Evolutionary conservation across 2,888 invertebrate genomes (phyloP).

Genomic region (Oscheius sp.): DNA sequence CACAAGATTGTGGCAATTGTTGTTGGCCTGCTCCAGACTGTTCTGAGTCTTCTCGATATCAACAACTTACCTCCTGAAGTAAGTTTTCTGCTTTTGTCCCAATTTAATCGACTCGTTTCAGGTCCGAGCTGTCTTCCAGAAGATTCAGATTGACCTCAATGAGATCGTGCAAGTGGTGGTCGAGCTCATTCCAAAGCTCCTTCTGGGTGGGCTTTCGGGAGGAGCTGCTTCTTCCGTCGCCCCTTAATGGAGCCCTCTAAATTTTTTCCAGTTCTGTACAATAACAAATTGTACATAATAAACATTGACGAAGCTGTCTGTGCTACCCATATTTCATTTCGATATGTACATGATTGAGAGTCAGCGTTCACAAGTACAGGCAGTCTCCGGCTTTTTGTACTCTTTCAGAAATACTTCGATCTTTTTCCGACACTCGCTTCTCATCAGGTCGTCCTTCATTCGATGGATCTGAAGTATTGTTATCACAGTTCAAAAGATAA

Average conservation of each 20-base stretch:
- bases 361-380: too few relatives aligned
- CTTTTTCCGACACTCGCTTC: constrained; percentile 13
- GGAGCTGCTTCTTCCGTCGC: background rate
- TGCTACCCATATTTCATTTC: background rate
- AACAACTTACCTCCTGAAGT: too few relatives aligned
- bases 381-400: background rate
- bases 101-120: too few relatives aligned
- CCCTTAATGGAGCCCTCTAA: background rate
- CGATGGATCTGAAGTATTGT: constrained; percentile 1
- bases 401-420: constrained; percentile 14
- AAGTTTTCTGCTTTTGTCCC: too few relatives aligned
- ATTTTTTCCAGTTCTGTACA: background rate
- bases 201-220: too few relatives aligned
- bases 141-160: too few relatives aligned
- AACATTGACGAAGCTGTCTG: background rate
- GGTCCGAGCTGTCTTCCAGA: too few relatives aligned
- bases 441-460: constrained; percentile 29
- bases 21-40: too few relatives aligned
- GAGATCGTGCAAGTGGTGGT: too few relatives aligned
- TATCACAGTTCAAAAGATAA: background rate
- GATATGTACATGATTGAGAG: background rate
- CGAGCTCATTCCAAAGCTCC: too few relatives aligned
- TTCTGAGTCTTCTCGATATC: too few relatives aligned
- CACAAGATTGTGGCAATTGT: too few relatives aligned
- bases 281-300: constrained; percentile 8